These are phyloP conservation scores for Chrysomela aeneicollis DNA, from an alignment of 2,888 invertebrate genomes.

Conservation along the genomic window DNA sequence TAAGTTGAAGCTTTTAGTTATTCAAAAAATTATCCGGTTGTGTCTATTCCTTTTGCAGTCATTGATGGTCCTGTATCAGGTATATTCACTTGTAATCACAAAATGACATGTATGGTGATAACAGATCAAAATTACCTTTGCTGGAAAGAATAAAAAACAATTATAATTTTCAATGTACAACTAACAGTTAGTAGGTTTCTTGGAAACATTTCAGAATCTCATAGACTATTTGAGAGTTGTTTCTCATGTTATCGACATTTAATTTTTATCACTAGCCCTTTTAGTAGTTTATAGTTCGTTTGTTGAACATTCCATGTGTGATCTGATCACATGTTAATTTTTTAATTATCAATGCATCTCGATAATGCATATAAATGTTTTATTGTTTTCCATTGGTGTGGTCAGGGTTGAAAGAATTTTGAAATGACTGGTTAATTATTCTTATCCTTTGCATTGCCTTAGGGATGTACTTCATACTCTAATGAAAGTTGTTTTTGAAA, in stretches of 20 bases:
- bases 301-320: conserved; percentile 53
- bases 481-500: too few relatives aligned
- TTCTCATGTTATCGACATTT: not conserved
- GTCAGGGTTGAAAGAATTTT: conserved; percentile 1
- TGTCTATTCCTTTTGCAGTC: too few relatives aligned
- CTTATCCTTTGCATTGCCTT: not conserved
- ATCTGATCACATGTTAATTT: conserved; percentile 48
- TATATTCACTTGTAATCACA: too few relatives aligned
- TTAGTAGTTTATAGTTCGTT: conserved; percentile 30
- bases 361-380: conserved; percentile 52
- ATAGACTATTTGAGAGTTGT: not conserved
- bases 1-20: too few relatives aligned
- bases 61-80: too few relatives aligned
- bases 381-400: conserved; percentile 31
- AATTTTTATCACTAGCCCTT: not conserved
- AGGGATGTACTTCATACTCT: too few relatives aligned
- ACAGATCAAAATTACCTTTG: too few relatives aligned
- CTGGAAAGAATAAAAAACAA: too few relatives aligned
- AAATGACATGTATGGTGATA: too few relatives aligned
- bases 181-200: too few relatives aligned
- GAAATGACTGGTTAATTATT: not conserved
- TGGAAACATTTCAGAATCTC: not conserved
- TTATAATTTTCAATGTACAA: too few relatives aligned
- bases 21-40: too few relatives aligned
- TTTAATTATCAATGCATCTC: conserved; percentile 52